phyloP scores from a whole-genome alignment of 2,113 vertebrate species.

The Hippocampus guttulatus region DNA sequence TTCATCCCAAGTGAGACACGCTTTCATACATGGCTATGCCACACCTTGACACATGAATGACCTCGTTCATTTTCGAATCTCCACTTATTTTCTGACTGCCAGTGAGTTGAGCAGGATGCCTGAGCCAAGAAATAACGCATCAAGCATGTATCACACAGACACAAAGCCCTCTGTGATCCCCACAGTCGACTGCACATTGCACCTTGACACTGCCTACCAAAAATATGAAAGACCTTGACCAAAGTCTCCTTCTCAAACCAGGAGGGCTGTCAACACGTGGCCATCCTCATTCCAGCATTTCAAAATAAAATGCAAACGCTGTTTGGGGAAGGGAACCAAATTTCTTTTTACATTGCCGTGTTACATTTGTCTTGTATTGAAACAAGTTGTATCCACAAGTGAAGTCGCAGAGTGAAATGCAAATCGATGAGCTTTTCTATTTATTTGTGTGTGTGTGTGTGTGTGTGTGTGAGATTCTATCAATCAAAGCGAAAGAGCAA shows the following conservation, averaged over 20 bases:
- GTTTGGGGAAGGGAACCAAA: neutral
- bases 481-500: too few relatives aligned
- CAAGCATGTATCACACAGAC: constrained; percentile 1
- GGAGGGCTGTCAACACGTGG: neutral
- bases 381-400: neutral
- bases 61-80: constrained; percentile 27
- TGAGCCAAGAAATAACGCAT: constrained; percentile 19
- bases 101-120: constrained; percentile 27
- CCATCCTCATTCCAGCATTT: neutral
- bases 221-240: constrained; percentile 45
- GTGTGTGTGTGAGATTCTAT: too few relatives aligned
- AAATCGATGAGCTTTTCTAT: too few relatives aligned
- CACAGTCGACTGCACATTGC: constrained; percentile 35
- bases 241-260: constrained; percentile 21
- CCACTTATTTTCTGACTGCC: constrained; percentile 18
- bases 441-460: too few relatives aligned
- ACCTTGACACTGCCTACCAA: constrained; percentile 35
- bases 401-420: neutral
- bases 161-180: constrained; percentile 27
- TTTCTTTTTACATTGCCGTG: neutral
- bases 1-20: constrained; percentile 9
- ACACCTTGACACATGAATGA: constrained; percentile 1
- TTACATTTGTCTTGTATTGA: neutral
- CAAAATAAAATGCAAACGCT: neutral
- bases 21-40: constrained; percentile 11